These are phyloP conservation scores for Pocillopora verrucosa DNA, from an alignment of 64 coral and sea anemone genomes.

Conservation along the genomic window DNA sequence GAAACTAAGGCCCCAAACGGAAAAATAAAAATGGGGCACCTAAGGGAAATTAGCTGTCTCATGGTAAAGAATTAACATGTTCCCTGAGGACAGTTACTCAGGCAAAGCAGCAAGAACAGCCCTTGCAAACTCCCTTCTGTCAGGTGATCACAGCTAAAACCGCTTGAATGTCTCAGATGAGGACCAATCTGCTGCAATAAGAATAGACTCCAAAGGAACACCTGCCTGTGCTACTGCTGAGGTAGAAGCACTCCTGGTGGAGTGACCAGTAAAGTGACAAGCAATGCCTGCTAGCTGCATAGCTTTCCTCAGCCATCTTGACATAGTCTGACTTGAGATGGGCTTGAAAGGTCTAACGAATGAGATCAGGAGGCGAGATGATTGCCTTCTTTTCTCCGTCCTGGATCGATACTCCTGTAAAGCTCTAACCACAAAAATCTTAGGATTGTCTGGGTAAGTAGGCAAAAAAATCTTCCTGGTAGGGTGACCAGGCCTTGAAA, in stretches of 20 bases:
- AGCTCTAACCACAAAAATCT: background rate
- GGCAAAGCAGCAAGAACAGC: background rate
- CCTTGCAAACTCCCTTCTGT: conserved; percentile 6
- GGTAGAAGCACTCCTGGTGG: conserved; percentile 50
- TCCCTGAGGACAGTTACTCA: background rate
- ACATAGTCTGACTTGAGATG: conserved; percentile 35
- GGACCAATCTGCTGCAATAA: conserved; percentile 32
- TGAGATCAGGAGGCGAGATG: conserved; percentile 25
- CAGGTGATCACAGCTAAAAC: conserved; percentile 35
- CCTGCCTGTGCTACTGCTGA: conserved; percentile 1
- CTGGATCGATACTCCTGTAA: conserved; percentile 8
- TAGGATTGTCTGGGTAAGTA: conserved; percentile 4
- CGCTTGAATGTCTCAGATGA: conserved; percentile 16
- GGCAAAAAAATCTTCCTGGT: background rate
- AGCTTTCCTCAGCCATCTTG: conserved; percentile 46
- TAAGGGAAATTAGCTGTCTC: background rate
- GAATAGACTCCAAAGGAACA: background rate
- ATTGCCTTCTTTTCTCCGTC: background rate
- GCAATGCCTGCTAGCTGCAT: conserved; percentile 39
- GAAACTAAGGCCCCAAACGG: too few relatives aligned
- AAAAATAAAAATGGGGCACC: background rate
- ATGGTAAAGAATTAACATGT: background rate
- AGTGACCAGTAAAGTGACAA: conserved; percentile 3
- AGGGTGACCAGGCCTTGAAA: conserved; percentile 28
- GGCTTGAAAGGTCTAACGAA: conserved; percentile 7